Evolutionary conservation across 2,797 vertebrate genomes (phyloP), one percentile per base, ranked within the genome.

Genomic region (Psittacula derbiana): DNA sequence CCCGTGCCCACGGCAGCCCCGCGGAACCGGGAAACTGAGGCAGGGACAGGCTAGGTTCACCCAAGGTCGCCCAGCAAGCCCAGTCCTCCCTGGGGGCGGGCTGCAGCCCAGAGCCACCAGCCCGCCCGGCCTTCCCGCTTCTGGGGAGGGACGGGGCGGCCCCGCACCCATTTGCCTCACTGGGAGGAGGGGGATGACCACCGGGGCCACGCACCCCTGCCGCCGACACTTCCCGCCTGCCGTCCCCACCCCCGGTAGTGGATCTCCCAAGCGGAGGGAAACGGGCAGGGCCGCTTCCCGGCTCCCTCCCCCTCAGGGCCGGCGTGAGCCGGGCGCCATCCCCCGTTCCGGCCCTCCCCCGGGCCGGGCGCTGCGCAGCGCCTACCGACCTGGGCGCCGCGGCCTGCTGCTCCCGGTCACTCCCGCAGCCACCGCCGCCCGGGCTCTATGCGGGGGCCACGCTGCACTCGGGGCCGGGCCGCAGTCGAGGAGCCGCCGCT

Each of bases 361-460:
- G 28, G 79, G 66, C 67, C 88, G 20, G 40, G 55, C 89, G 24
- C 85, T n/a, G 74, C 93, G 70, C 78, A 60, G 93, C 52, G 43
- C 52, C 78, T 73, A 55, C 92, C 80, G 80, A 94, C 92, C 95
- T 92, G 90, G 20, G 70, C 89, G 65, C 75, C 64, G 78, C 81
- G 87, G 92, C 85, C 90, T 82, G 81, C 88, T 95, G 81, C 74
- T 90, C 73, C 80, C 41, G 49, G 88, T 61, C 87, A 49, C 90
- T 90, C 75, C 88, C 83, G 88, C 89, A 72, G 88, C 96, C 93
- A 78, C 96, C 95, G 87, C 97, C 94, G 90, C 96, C 95, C 80
- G 78, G 89, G 95, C 81, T 97, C 97, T 38, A 97, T 97, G 92
- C 97, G 96, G 96, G 94, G 96, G 94, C 94, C 96, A 93, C 95